Evolutionary conservation across 2,888 invertebrate genomes (phyloP).

Genomic region (Trichopria drosophilae): DNA sequence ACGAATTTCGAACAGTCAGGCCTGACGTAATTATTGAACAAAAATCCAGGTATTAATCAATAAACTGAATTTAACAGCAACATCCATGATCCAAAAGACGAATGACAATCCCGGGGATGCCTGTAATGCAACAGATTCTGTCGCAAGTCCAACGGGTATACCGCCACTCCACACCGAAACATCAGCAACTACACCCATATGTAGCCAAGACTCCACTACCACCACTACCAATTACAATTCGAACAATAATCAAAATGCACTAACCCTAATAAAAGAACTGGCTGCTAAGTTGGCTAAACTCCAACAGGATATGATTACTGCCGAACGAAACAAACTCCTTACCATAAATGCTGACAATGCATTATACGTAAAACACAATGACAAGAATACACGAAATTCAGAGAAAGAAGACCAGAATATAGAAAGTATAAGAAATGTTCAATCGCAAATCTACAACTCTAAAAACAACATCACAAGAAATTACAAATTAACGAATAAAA

Average conservation of each 20-base stretch:
- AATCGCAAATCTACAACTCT: too few species aligned
- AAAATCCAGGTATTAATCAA: constrained; percentile 1
- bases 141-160: neutral
- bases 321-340: neutral
- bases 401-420: too few species aligned
- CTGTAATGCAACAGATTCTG: neutral
- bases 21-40: neutral
- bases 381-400: too few species aligned
- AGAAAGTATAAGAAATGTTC: too few species aligned
- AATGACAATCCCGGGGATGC: neutral
- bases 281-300: neutral
- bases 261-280: neutral
- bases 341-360: too few species aligned
- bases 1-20: constrained; percentile 7
- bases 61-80: constrained; percentile 12
- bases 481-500: too few species aligned
- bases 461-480: too few species aligned
- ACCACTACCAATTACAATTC: neutral
- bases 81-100: neutral
- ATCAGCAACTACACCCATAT: too few species aligned
- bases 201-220: too few species aligned
- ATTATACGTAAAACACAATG: too few species aligned
- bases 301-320: neutral
- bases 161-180: too few species aligned
- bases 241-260: neutral